Conservation (phyloP, 1,140 invertebrate species). For the Euura saliciscinereae region DNA sequence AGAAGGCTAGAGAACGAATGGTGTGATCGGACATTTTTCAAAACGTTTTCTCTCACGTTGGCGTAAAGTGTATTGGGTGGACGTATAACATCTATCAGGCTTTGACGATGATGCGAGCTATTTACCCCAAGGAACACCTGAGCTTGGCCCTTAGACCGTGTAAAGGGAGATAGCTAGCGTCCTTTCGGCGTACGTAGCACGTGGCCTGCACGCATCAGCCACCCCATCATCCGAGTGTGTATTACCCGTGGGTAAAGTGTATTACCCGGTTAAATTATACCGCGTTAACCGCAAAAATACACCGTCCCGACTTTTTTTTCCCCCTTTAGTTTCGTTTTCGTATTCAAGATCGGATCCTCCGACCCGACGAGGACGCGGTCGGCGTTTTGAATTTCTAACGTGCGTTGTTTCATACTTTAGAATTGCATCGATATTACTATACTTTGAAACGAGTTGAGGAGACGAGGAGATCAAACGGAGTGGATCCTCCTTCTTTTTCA, state of each 20-base stretch:
- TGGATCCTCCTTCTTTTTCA: not conserved
- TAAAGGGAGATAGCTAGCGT: not conserved
- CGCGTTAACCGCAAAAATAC: slow-evolving; percentile 55
- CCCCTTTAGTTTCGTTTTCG: not conserved
- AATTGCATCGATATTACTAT: not conserved
- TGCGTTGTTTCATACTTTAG: not conserved
- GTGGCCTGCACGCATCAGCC: not conserved
- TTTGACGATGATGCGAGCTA: slow-evolving; percentile 47
- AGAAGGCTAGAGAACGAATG: too few relatives aligned
- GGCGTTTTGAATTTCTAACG: not conserved
- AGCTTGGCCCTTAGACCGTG: slow-evolving; percentile 28
- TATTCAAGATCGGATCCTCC: not conserved
- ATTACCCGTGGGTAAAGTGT: slow-evolving; percentile 17
- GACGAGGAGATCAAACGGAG: too few relatives aligned
- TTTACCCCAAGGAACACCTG: slow-evolving; percentile 44
- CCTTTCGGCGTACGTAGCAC: too few relatives aligned
- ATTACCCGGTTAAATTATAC: slow-evolving; percentile 57
- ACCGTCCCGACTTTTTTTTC: slow-evolving; percentile 14
- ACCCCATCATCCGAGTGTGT: not conserved
- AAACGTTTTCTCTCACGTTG: not conserved
- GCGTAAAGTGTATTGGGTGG: slow-evolving; percentile 22
- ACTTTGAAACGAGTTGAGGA: too few relatives aligned
- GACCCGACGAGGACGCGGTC: not conserved
- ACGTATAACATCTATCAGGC: slow-evolving; percentile 56
- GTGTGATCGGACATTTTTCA: too few relatives aligned